Conservation (phyloP, 1,140 invertebrate genomes). For the Bombyx mandarina region DNA sequence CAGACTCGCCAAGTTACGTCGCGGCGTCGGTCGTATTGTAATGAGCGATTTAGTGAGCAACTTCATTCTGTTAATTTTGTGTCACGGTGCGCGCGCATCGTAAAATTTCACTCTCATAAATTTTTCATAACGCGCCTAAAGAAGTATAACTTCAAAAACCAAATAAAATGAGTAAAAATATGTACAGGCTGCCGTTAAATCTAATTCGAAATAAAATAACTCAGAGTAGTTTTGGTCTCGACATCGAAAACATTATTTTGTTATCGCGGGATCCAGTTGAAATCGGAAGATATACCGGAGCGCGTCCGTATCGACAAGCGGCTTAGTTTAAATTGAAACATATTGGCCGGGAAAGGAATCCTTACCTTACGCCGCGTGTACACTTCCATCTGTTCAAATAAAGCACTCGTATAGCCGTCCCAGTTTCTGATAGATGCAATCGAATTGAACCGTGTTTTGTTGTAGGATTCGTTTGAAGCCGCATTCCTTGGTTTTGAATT, state of each 20-base stretch:
- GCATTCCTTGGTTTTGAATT: no score
- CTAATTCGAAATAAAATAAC: neutral
- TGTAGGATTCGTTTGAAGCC: neutral
- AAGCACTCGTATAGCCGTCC: conserved; percentile 16
- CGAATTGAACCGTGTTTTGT: conserved; percentile 2
- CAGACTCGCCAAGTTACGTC: no score
- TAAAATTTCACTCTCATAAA: no score
- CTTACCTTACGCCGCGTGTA: conserved; percentile 33
- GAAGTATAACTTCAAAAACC: no score
- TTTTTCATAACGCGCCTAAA: no score
- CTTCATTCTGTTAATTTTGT: no score
- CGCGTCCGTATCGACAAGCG: conserved; percentile 54
- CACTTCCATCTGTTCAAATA: conserved; percentile 32
- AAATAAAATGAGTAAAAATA: neutral
- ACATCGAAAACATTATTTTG: conserved; percentile 32
- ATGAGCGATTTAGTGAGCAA: no score
- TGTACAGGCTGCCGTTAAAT: neutral
- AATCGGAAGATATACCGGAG: conserved; percentile 44
- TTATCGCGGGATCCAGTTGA: conserved; percentile 39
- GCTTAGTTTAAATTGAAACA: conserved; percentile 64
- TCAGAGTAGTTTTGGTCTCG: no score
- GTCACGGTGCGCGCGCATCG: no score
- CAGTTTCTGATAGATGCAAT: conserved; percentile 2
- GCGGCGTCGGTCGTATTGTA: no score
- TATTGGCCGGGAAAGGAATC: conserved; percentile 52